Percentiles rank a stretch among this genome's conserved stretches.
phyloP scores from a whole-genome alignment of 2,113 vertebrate genomes.

The Poeciliopsis turrubarensis region DNA sequence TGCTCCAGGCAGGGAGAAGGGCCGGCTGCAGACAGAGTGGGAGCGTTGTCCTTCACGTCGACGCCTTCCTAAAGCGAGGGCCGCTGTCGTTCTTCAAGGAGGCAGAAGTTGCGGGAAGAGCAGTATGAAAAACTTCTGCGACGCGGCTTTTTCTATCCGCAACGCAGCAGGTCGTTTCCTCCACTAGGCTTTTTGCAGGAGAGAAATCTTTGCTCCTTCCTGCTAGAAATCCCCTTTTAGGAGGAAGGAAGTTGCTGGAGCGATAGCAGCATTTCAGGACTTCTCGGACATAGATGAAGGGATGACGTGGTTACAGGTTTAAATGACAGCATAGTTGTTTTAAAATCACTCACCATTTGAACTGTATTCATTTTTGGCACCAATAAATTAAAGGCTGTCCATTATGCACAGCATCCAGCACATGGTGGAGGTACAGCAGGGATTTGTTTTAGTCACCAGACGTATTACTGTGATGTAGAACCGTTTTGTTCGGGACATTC shows the following conservation, averaged over 20 bases:
- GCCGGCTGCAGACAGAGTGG: constrained; percentile 41
- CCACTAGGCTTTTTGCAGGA: no score
- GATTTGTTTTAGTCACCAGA: no score
- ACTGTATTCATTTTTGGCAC: no score
- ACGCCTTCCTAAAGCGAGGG: constrained; percentile 64
- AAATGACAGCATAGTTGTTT: no score
- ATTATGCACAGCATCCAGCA: no score
- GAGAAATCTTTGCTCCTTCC: no score
- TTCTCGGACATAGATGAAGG: background rate
- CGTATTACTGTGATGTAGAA: no score
- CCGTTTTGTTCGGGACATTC: no score
- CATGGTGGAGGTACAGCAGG: no score
- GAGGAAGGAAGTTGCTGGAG: background rate
- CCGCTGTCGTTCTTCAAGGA: constrained; percentile 63
- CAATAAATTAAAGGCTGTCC: no score
- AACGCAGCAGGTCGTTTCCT: constrained; percentile 8
- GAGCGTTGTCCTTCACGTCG: constrained; percentile 70
- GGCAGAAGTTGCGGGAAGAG: constrained; percentile 62
- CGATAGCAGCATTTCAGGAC: background rate
- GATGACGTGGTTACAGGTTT: no score
- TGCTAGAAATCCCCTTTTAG: background rate
- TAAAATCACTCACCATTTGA: no score
- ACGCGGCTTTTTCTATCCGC: constrained; percentile 46
- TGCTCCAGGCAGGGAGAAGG: constrained; percentile 42
- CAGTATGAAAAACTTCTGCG: constrained; percentile 39